These are phyloP conservation scores for Centrocercus urophasianus DNA, from an alignment of 2,113 vertebrate genomes.

Conservation along the genomic window DNA sequence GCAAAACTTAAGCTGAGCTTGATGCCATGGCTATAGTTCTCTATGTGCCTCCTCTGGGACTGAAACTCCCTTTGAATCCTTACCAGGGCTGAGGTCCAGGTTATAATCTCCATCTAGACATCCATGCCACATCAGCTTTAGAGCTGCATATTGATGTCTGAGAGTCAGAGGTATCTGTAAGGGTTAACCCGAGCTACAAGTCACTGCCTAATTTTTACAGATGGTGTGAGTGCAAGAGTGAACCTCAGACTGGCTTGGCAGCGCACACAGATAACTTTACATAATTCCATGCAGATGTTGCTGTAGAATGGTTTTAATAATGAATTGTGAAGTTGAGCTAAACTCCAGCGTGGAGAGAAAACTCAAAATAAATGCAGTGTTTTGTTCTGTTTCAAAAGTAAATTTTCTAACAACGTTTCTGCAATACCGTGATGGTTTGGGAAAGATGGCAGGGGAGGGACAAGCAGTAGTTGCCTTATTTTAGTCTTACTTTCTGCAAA, in stretches of 20 bases:
- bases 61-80: neutral
- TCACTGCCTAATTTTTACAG: conserved; percentile 52
- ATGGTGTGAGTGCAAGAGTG: conserved; percentile 59
- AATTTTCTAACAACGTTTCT: neutral
- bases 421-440: neutral
- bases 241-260: conserved; percentile 64
- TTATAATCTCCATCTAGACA: neutral
- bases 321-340: conserved; percentile 42
- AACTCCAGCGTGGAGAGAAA: conserved; percentile 13
- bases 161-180: neutral
- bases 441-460: neutral
- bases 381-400: conserved; percentile 56
- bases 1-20: neutral
- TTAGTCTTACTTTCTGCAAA: neutral
- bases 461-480: neutral
- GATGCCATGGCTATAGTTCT: neutral
- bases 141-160: neutral
- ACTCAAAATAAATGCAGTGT: conserved; percentile 38
- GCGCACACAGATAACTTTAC: conserved; percentile 51
- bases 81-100: neutral
- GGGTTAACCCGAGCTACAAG: conserved; percentile 52
- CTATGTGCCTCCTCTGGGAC: neutral
- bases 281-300: conserved; percentile 67
- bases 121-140: neutral
- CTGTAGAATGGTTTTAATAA: conserved; percentile 57